Conservation (phyloP, 2,797 vertebrate genomes). For the Pagetopsis macropterus region DNA sequence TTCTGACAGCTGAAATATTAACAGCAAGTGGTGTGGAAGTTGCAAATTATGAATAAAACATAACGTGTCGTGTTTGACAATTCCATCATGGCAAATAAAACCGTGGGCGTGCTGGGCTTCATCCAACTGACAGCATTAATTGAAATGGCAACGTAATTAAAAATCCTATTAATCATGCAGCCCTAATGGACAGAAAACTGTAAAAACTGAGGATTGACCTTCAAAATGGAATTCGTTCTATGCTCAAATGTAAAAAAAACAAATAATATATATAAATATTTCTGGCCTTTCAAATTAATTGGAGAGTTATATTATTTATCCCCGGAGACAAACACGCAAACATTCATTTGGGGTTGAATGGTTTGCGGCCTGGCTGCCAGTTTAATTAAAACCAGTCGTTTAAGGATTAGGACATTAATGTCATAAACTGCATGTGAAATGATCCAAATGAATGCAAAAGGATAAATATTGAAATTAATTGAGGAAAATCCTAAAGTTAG, state of each 20-base stretch:
- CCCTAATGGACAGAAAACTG: conserved; percentile 73
- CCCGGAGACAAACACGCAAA: conserved; percentile 56
- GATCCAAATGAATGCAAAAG: conserved; percentile 24
- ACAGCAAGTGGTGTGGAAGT: conserved; percentile 54
- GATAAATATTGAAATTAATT: conserved; percentile 8
- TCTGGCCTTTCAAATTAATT: conserved; percentile 59
- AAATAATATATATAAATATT: conserved; percentile 41
- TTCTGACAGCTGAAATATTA: conserved; percentile 54
- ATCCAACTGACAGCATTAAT: conserved; percentile 78
- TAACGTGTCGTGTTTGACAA: conserved; percentile 74
- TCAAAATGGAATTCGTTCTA: conserved; percentile 68
- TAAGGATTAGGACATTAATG: conserved; percentile 37
- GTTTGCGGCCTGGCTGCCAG: conserved; percentile 38
- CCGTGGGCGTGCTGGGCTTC: conserved; percentile 61
- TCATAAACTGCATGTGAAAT: conserved; percentile 21
- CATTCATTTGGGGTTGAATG: conserved; percentile 53
- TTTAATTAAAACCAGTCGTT: conserved; percentile 61
- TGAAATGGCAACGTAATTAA: conserved; percentile 82
- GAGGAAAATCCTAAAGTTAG: background rate
- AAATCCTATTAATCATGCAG: conserved; percentile 82
- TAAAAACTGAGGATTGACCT: conserved; percentile 75
- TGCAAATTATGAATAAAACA: conserved; percentile 70
- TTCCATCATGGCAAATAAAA: conserved; percentile 81
- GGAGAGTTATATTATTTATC: conserved; percentile 31
- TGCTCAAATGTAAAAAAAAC: conserved; percentile 31